Conservation (phyloP, 2,113 vertebrate species). For the Turnix velox region DNA sequence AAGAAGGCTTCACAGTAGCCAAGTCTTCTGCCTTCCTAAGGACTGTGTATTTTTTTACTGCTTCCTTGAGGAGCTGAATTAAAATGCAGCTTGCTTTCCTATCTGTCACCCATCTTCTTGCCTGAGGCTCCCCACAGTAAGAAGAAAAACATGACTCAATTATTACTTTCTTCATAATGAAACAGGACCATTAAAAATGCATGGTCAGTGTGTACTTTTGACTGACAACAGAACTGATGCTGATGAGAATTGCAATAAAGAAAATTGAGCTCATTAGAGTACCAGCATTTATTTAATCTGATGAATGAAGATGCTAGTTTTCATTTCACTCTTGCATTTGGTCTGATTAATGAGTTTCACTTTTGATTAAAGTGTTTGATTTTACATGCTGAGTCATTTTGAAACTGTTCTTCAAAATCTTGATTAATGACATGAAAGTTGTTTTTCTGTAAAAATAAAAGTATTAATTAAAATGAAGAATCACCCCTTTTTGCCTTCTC, state of each 20-base stretch:
- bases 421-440: background rate
- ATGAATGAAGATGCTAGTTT: background rate
- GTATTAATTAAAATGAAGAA: background rate
- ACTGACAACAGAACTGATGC: background rate
- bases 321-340: background rate
- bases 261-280: background rate
- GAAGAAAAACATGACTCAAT: background rate
- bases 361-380: slow-evolving; percentile 32
- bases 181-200: background rate
- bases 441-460: background rate
- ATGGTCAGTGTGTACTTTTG: background rate
- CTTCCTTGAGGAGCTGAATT: background rate
- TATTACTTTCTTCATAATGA: background rate
- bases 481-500: background rate
- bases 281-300: background rate
- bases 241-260: background rate
- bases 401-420: slow-evolving; percentile 1
- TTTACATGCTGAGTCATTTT: background rate
- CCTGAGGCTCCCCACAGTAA: background rate
- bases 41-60: background rate
- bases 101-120: background rate
- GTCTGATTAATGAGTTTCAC: background rate
- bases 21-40: background rate
- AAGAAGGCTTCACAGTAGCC: background rate
- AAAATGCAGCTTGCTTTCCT: background rate